Conservation (phyloP, 2,888 invertebrate species). For the Stenchaetothrips biformis region DNA sequence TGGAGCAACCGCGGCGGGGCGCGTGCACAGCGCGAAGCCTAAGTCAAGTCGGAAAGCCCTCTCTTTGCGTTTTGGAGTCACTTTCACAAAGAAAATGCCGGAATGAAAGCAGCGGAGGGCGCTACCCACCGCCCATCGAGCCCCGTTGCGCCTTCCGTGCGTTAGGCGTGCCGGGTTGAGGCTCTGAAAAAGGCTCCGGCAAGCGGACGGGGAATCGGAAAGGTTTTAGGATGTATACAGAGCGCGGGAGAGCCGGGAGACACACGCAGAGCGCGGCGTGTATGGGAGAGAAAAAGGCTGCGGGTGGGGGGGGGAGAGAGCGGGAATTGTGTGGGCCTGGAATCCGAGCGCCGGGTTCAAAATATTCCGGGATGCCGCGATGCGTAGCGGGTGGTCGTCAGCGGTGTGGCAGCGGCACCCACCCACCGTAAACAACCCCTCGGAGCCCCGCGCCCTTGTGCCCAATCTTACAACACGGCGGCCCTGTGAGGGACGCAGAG, state of each 20-base stretch:
- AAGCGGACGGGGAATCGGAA: neutral
- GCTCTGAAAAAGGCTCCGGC: neutral
- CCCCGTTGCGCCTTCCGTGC: neutral
- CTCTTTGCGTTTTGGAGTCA: neutral
- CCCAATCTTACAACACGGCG: no score
- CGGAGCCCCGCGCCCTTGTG: no score
- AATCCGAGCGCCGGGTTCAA: no score
- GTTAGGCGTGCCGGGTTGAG: slow-evolving; percentile 5
- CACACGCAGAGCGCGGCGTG: no score
- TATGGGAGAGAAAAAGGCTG: no score
- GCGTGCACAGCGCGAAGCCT: neutral
- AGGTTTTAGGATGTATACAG: slow-evolving; percentile 9
- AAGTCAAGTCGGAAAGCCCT: neutral
- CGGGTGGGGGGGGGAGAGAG: neutral
- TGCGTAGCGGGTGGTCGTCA: no score
- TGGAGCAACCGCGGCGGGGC: no score
- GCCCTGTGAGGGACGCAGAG: no score
- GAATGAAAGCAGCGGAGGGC: neutral
- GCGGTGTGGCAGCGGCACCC: no score
- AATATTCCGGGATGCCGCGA: no score
- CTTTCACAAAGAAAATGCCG: neutral
- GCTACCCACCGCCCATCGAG: neutral
- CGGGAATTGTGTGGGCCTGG: no score
- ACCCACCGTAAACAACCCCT: neutral
- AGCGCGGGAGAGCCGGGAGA: neutral